Evolutionary conservation across 1,140 invertebrate species (phyloP).

Genomic region (Nephotettix cincticeps): DNA sequence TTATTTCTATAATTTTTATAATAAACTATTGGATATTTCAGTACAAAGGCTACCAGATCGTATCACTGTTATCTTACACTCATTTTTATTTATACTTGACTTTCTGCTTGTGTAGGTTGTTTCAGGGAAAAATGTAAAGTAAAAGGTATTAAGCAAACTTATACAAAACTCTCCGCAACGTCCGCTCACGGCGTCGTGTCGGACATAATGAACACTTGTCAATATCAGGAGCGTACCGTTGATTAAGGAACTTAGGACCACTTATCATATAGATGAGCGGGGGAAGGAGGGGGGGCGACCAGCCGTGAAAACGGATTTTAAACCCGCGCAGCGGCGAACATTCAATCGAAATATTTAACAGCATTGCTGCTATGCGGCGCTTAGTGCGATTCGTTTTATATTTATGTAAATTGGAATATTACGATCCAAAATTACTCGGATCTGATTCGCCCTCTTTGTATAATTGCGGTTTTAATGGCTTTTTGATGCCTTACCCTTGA

Average conservation of each 20-base stretch:
- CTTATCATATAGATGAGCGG: constrained; percentile 21
- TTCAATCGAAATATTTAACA: constrained; percentile 23
- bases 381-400: not conserved
- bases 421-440: not conserved
- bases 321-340: constrained; percentile 3
- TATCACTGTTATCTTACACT: no score
- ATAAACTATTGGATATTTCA: no score
- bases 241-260: constrained; percentile 21
- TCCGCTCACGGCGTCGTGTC: no score
- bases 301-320: constrained; percentile 23
- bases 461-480: no score
- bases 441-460: not conserved
- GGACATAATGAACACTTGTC: constrained; percentile 18
- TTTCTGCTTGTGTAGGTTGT: no score
- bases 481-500: no score
- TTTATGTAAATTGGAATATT: constrained; percentile 21
- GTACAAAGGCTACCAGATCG: no score
- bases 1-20: no score
- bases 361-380: not conserved
- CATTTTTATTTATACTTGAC: no score
- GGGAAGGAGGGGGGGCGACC: not conserved
- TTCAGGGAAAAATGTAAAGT: no score
- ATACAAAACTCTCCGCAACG: no score
- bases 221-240: constrained; percentile 8
- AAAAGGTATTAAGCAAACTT: no score